Percentiles rank a stretch among this genome's conserved stretches.
phyloP scores from a whole-genome alignment of 2,113 vertebrate species.

The Petrocephalus zakoni region DNA sequence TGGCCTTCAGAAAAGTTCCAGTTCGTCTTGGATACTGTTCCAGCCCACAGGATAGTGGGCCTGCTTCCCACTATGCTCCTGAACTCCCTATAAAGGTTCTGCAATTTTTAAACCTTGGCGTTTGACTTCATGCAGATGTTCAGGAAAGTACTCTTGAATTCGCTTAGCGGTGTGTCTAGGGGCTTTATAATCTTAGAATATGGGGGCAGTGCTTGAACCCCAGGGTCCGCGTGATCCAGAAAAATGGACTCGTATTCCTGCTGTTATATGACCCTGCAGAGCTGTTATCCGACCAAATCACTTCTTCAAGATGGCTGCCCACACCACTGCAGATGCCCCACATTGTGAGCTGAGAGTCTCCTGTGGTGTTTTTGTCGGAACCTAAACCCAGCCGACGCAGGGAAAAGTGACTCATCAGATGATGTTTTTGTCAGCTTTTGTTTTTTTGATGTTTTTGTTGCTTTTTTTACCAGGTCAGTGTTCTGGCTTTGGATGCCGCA shows the following conservation, averaged over 20 bases:
- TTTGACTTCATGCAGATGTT: not conserved
- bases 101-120: not conserved
- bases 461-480: not conserved
- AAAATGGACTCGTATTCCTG: not conserved
- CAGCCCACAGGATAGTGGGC: too few species aligned
- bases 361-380: not conserved
- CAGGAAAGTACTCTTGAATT: not conserved
- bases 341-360: not conserved
- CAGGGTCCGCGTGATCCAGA: not conserved
- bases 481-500: not conserved
- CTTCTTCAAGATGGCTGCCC: not conserved
- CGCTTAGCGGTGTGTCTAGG: not conserved
- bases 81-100: not conserved
- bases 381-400: not conserved
- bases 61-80: not conserved
- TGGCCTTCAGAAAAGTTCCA: not conserved
- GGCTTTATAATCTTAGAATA: not conserved
- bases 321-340: not conserved
- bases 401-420: not conserved
- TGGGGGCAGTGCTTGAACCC: not conserved
- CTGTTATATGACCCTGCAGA: not conserved
- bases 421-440: not conserved
- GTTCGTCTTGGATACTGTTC: not conserved
- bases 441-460: too few species aligned
- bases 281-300: not conserved